phyloP scores from a whole-genome alignment of 2,888 invertebrate species.

The Spicauda simplicius region DNA sequence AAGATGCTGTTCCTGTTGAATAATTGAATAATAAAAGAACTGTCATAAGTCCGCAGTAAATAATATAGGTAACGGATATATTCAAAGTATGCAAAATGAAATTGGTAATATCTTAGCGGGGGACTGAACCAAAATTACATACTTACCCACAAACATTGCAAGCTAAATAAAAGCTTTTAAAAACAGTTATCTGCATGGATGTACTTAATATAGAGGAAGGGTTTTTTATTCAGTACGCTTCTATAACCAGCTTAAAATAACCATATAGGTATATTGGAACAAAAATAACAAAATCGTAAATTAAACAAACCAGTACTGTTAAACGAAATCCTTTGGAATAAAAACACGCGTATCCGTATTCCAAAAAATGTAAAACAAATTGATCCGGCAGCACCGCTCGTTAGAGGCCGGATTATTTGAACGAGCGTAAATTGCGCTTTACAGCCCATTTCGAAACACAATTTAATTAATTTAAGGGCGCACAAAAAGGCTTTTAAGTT shows the following conservation, averaged over 20 bases:
- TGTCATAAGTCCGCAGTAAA: too few species aligned
- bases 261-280: background rate
- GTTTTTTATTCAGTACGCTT: background rate
- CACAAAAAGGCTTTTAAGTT: constrained; percentile 11
- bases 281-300: background rate
- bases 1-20: too few species aligned
- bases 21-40: too few species aligned
- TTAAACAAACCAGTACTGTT: background rate
- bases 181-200: too few species aligned
- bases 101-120: too few species aligned
- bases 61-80: too few species aligned
- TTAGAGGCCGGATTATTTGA: constrained; percentile 17
- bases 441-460: constrained; percentile 10
- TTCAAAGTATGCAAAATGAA: too few species aligned
- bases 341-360: background rate
- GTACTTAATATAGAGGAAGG: too few species aligned
- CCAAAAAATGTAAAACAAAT: background rate
- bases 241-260: background rate
- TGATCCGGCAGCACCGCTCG: constrained; percentile 1
- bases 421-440: constrained; percentile 19
- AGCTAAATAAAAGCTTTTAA: too few species aligned
- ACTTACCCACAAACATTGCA: too few species aligned
- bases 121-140: too few species aligned
- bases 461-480: constrained; percentile 19
- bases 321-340: too few species aligned